Conservation (phyloP, 2,113 vertebrate species). For the Lota lota region DNA sequence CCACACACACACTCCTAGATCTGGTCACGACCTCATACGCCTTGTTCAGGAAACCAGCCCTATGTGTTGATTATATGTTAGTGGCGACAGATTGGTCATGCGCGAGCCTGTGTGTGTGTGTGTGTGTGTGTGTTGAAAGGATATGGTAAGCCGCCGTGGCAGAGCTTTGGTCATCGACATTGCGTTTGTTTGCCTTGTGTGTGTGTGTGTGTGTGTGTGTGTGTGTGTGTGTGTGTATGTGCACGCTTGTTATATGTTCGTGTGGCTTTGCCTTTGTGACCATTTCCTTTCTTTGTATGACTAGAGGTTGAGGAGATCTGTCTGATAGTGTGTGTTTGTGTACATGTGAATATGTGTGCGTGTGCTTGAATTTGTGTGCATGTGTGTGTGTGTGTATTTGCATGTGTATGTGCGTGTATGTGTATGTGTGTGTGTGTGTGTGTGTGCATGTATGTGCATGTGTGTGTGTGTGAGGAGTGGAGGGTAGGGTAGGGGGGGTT, state of each 20-base stretch:
- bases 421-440: conserved; percentile 12
- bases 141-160: conserved; percentile 60
- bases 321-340: too few relatives aligned
- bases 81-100: conserved; percentile 39
- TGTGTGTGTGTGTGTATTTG: too few relatives aligned
- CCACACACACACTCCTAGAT: too few relatives aligned
- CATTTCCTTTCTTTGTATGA: conserved; percentile 40
- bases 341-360: too few relatives aligned
- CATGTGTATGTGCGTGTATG: not conserved
- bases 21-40: not conserved
- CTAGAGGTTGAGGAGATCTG: conserved; percentile 26
- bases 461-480: conserved; percentile 9
- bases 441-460: conserved; percentile 20
- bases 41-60: conserved; percentile 52
- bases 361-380: too few relatives aligned
- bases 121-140: conserved; percentile 55
- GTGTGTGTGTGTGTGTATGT: conserved; percentile 29
- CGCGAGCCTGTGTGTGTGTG: conserved; percentile 7
- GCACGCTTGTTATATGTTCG: conserved; percentile 7
- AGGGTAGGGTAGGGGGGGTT: not conserved
- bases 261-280: conserved; percentile 31
- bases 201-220: conserved; percentile 19
- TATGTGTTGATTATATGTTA: conserved; percentile 63
- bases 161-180: conserved; percentile 38
- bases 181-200: conserved; percentile 23